A percentile compares a stretch with the other conserved stretches of the same genome.
These are phyloP conservation scores for Chromis chromis DNA, from an alignment of 2,797 vertebrate species.

Conservation along the genomic window DNA sequence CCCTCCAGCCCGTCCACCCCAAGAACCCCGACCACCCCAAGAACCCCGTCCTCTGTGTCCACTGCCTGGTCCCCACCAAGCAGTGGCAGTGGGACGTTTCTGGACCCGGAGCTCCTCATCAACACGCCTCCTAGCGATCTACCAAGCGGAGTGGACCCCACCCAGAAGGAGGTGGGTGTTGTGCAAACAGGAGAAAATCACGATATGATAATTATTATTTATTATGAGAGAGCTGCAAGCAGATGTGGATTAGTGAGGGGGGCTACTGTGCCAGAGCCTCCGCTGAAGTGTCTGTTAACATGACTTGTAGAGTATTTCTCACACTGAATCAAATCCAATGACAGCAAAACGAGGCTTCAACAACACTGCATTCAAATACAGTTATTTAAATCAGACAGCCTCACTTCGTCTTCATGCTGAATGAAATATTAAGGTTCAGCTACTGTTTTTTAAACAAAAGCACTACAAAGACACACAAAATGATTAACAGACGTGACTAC, in stretches of 20 bases:
- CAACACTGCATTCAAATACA: background rate
- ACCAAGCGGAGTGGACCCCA: slow-evolving; percentile 86
- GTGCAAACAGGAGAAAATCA: slow-evolving; percentile 1
- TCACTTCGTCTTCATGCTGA: too few relatives aligned
- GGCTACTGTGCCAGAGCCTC: background rate
- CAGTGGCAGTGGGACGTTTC: slow-evolving; percentile 35
- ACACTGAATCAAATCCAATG: background rate
- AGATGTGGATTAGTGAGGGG: background rate
- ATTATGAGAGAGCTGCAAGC: too few relatives aligned
- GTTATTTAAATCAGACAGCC: background rate
- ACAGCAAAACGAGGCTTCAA: too few relatives aligned
- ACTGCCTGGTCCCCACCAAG: background rate
- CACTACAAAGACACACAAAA: too few relatives aligned
- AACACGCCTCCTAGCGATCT: slow-evolving; percentile 84
- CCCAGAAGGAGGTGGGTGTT: slow-evolving; percentile 87
- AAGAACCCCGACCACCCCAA: background rate
- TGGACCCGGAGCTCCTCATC: slow-evolving; percentile 77
- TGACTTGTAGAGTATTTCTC: background rate
- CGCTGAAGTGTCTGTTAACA: background rate
- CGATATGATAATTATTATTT: background rate
- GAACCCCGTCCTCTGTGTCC: slow-evolving; percentile 24
- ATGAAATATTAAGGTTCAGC: background rate
- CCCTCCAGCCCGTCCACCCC: slow-evolving; percentile 38
- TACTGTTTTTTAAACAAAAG: background rate
- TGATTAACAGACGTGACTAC: too few relatives aligned